These are phyloP conservation scores for Anthophora plumipes DNA, from an alignment of 2,888 invertebrate genomes.

Conservation along the genomic window DNA sequence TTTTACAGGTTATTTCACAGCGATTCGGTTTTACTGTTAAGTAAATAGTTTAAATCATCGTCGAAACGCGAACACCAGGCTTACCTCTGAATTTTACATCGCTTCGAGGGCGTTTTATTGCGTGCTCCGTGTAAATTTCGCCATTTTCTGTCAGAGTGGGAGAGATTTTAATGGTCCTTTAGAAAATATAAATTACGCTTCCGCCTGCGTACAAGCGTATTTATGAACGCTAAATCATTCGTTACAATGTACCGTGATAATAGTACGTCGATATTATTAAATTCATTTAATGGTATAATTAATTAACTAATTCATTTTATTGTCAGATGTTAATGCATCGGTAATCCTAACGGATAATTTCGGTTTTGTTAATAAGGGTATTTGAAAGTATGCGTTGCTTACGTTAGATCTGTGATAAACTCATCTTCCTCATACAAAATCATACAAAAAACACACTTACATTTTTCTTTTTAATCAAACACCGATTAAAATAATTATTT, in stretches of 20 bases:
- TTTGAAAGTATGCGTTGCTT: not conserved
- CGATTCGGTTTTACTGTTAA: constrained; percentile 1
- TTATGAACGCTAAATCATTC: constrained; percentile 7
- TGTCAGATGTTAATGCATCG: constrained; percentile 11
- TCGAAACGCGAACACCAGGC: not conserved
- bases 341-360: constrained; percentile 17
- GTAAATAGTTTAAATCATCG: constrained; percentile 49
- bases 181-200: constrained; percentile 49
- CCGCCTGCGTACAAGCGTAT: not conserved
- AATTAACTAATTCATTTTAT: constrained; percentile 30
- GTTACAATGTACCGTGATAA: constrained; percentile 12
- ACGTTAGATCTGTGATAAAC: not conserved
- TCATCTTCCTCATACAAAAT: too few species aligned
- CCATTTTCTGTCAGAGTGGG: constrained; percentile 5
- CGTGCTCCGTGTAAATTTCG: constrained; percentile 25
- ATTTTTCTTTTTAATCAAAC: too few species aligned
- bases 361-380: constrained; percentile 8
- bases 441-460: too few species aligned
- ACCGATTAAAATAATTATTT: too few species aligned
- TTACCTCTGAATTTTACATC: constrained; percentile 42
- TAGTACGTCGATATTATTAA: constrained; percentile 35
- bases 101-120: constrained; percentile 19
- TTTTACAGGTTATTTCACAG: constrained; percentile 17
- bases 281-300: constrained; percentile 34
- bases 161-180: constrained; percentile 45